These are phyloP conservation scores for Baronia brevicornis DNA, from an alignment of 2,888 invertebrate genomes.

Conservation along the genomic window DNA sequence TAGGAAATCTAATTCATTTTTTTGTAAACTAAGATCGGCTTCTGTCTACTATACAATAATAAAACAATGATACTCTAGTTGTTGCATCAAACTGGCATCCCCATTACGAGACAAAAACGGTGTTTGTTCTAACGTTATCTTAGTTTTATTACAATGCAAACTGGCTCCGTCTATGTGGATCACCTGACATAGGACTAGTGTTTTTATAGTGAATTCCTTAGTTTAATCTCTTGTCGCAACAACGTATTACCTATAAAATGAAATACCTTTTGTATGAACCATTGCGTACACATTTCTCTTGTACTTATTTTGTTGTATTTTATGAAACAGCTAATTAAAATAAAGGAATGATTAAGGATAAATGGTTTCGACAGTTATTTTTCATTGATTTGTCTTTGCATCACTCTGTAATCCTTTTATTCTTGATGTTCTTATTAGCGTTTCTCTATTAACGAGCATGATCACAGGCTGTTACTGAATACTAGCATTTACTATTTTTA, in stretches of 20 bases:
- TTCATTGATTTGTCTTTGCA: no score
- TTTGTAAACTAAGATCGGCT: no score
- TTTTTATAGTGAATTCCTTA: slow-evolving; percentile 60
- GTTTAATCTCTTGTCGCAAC: slow-evolving; percentile 53
- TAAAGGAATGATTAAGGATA: neutral
- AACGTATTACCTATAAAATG: slow-evolving; percentile 34
- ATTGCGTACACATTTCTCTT: slow-evolving; percentile 16
- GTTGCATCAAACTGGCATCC: slow-evolving; percentile 8
- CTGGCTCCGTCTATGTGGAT: slow-evolving; percentile 43
- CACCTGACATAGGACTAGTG: slow-evolving; percentile 63
- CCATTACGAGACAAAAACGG: slow-evolving; percentile 26
- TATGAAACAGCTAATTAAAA: no score
- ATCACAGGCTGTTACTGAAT: no score
- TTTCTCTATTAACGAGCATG: no score
- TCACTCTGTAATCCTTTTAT: no score
- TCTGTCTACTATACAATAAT: no score
- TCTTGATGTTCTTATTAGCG: no score
- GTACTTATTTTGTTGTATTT: slow-evolving; percentile 2
- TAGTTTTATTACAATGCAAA: slow-evolving; percentile 36
- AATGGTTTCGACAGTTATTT: slow-evolving; percentile 1
- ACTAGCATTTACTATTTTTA: no score
- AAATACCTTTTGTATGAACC: slow-evolving; percentile 43
- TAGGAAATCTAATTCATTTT: no score
- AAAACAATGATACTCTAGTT: neutral
- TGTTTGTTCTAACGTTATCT: slow-evolving; percentile 42